These are phyloP conservation scores for Forbesichthys papilliferus DNA, from an alignment of 2,113 vertebrate species.

Conservation along the genomic window DNA sequence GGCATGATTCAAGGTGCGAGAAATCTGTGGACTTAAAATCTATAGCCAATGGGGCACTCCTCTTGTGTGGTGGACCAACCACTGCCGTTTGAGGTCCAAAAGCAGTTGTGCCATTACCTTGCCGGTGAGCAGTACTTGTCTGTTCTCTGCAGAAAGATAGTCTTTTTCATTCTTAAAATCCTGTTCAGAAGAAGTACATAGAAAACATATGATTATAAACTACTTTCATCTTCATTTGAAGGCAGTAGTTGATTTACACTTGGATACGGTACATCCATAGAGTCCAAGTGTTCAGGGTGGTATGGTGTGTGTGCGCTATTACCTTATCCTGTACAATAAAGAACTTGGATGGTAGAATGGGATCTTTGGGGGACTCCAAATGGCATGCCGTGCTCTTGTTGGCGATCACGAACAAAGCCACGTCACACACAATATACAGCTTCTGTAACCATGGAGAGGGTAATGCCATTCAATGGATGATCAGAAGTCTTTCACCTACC, in stretches of 20 bases:
- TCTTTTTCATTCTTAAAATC: slow-evolving; percentile 95
- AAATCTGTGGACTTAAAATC: too few species aligned
- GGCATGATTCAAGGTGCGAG: too few species aligned
- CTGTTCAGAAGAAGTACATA: slow-evolving; percentile 65
- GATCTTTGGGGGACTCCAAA: slow-evolving; percentile 94
- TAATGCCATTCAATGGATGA: neutral
- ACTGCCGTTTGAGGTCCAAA: too few species aligned
- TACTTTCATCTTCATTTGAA: neutral
- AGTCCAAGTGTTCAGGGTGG: neutral
- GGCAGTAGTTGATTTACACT: too few species aligned
- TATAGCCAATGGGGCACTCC: too few species aligned
- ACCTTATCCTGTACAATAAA: slow-evolving; percentile 95
- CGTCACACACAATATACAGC: slow-evolving; percentile 96
- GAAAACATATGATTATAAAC: slow-evolving; percentile 2
- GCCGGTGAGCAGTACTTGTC: slow-evolving; percentile 90
- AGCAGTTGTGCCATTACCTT: slow-evolving; percentile 80
- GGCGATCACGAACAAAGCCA: slow-evolving; percentile 95
- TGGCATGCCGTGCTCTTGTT: slow-evolving; percentile 98
- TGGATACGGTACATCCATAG: neutral
- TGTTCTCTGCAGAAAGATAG: slow-evolving; percentile 89
- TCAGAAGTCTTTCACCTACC: too few species aligned
- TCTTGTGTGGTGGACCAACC: too few species aligned
- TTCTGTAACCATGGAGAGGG: slow-evolving; percentile 77
- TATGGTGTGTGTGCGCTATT: slow-evolving; percentile 28
- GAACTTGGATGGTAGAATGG: slow-evolving; percentile 92